Evolutionary conservation across 2,113 vertebrate genomes (phyloP).

Genomic region (Geococcyx californianus): DNA sequence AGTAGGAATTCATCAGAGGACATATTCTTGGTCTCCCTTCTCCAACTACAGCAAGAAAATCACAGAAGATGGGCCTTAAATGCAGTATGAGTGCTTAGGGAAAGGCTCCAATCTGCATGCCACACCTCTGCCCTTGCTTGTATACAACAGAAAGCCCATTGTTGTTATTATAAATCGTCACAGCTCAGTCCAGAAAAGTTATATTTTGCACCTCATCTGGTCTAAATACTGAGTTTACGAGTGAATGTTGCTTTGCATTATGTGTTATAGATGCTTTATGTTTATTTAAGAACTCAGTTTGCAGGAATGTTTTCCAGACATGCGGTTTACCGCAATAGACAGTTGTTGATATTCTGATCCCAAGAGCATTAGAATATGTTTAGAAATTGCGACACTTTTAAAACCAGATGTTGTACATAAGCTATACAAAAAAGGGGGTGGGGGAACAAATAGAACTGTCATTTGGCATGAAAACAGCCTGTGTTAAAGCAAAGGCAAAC

Average conservation of each 20-base stretch:
- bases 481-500: slow-evolving; percentile 40
- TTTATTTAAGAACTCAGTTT: slow-evolving; percentile 85
- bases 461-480: slow-evolving; percentile 54
- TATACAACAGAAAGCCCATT: neutral
- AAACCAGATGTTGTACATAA: slow-evolving; percentile 87
- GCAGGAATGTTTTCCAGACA: slow-evolving; percentile 83
- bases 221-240: slow-evolving; percentile 76
- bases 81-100: neutral
- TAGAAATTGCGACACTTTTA: slow-evolving; percentile 85
- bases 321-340: slow-evolving; percentile 81
- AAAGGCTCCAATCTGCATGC: neutral
- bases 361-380: slow-evolving; percentile 86
- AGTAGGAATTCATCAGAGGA: neutral
- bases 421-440: slow-evolving; percentile 56
- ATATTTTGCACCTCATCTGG: slow-evolving; percentile 77
- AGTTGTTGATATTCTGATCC: slow-evolving; percentile 84
- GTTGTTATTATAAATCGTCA: slow-evolving; percentile 47
- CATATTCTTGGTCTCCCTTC: neutral
- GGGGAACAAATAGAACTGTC: slow-evolving; percentile 59
- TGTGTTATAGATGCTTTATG: slow-evolving; percentile 81
- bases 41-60: neutral
- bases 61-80: neutral
- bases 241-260: slow-evolving; percentile 74
- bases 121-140: slow-evolving; percentile 51
- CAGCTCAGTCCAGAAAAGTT: slow-evolving; percentile 59